Conservation (phyloP, 92 coral and sea anemone species). For the Paragorgia papillata region DNA sequence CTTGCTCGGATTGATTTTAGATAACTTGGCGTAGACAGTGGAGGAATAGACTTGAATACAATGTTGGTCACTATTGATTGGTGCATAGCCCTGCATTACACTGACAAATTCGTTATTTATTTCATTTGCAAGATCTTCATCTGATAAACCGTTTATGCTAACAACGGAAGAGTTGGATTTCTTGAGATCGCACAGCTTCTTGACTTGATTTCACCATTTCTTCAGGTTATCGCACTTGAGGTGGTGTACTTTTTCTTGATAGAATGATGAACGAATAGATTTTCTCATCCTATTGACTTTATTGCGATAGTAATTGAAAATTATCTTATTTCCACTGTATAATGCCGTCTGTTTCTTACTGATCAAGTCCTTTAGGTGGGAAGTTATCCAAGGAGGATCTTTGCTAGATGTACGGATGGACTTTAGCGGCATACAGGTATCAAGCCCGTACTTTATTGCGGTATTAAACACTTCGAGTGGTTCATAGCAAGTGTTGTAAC, state of each 20-base stretch:
- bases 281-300: slow-evolving; percentile 4
- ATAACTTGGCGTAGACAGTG: neutral
- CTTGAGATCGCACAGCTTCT: slow-evolving; percentile 1
- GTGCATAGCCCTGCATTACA: no score
- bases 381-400: slow-evolving; percentile 17
- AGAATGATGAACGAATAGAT: neutral
- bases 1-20: slow-evolving; percentile 18
- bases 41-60: no score
- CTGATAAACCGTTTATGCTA: no score
- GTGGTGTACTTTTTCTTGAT: neutral
- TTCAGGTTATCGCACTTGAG: neutral
- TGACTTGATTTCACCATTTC: slow-evolving; percentile 15
- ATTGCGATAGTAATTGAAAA: neutral
- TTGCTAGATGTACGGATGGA: neutral
- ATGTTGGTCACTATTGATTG: no score
- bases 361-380: neutral
- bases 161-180: no score
- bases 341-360: slow-evolving; percentile 1
- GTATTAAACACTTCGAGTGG: neutral
- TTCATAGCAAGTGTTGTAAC: neutral
- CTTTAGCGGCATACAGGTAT: slow-evolving; percentile 8
- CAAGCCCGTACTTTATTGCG: slow-evolving; percentile 4
- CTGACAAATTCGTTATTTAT: no score
- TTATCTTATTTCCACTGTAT: slow-evolving; percentile 11
- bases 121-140: no score